Evolutionary conservation across 2,888 invertebrate genomes (phyloP).

Genomic region (Ichneumoninae sp.): DNA sequence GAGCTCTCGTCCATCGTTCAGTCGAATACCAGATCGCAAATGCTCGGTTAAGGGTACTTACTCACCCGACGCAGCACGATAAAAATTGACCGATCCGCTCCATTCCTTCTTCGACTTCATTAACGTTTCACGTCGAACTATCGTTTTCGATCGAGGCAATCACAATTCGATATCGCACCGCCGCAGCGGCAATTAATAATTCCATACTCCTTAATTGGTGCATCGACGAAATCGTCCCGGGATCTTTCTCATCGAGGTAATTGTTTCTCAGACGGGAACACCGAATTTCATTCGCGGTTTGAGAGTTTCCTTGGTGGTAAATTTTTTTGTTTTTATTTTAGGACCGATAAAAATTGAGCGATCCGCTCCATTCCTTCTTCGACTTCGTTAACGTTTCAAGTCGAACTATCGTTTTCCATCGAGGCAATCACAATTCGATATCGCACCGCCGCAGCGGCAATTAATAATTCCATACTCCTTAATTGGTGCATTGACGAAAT

Average conservation of each 20-base stretch:
- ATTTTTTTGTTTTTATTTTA: no score
- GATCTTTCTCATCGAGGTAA: neutral
- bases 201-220: neutral
- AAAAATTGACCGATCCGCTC: neutral
- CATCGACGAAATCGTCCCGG: neutral
- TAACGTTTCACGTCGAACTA: neutral
- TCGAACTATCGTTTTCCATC: neutral
- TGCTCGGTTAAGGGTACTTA: slow-evolving; percentile 13
- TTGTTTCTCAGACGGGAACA: neutral
- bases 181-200: neutral
- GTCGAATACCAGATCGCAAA: slow-evolving; percentile 5
- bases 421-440: neutral
- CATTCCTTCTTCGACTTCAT: neutral
- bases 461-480: neutral
- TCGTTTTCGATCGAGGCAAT: neutral
- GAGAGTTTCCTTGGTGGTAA: no score
- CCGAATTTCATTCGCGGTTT: no score
- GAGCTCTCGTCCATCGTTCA: slow-evolving; percentile 17
- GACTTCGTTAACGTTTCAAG: neutral
- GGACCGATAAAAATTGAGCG: neutral
- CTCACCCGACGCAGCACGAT: neutral
- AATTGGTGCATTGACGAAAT: neutral
- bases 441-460: neutral
- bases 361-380: slow-evolving; percentile 4
- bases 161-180: neutral